These are phyloP conservation scores for Acanthurus lineatus DNA, from an alignment of 2,797 vertebrate species.

Conservation along the genomic window DNA sequence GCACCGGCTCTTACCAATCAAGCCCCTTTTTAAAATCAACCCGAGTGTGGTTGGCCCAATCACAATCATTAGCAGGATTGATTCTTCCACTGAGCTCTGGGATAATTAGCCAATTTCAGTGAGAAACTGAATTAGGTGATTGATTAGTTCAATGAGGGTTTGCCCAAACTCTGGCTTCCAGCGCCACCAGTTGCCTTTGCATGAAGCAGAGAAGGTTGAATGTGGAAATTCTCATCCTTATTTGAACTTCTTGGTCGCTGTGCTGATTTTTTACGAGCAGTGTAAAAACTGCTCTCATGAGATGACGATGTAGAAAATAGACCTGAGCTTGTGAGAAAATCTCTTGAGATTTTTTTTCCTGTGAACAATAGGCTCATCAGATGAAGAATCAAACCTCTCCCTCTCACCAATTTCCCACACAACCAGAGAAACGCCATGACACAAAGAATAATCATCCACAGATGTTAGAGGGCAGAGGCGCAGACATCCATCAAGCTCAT, in stretches of 20 bases:
- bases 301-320: conserved; percentile 7
- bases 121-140: conserved; percentile 72
- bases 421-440: conserved; percentile 26
- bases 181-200: conserved; percentile 58
- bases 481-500: conserved; percentile 79
- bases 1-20: conserved; percentile 66
- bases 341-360: background rate
- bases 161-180: conserved; percentile 43
- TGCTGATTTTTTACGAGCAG: background rate
- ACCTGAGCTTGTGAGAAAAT: conserved; percentile 43
- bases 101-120: conserved; percentile 80
- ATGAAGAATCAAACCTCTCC: conserved; percentile 45
- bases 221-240: background rate
- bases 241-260: conserved; percentile 4
- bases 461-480: conserved; percentile 68
- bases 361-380: conserved; percentile 50
- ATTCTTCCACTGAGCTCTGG: conserved; percentile 62
- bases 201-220: conserved; percentile 28
- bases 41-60: conserved; percentile 74
- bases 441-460: conserved; percentile 64
- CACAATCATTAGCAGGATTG: conserved; percentile 71
- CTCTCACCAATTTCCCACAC: conserved; percentile 45
- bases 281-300: background rate
- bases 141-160: conserved; percentile 66
- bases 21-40: conserved; percentile 77